phyloP scores from a whole-genome alignment of 1,140 invertebrate species.

The Trachelipus rathkii region DNA sequence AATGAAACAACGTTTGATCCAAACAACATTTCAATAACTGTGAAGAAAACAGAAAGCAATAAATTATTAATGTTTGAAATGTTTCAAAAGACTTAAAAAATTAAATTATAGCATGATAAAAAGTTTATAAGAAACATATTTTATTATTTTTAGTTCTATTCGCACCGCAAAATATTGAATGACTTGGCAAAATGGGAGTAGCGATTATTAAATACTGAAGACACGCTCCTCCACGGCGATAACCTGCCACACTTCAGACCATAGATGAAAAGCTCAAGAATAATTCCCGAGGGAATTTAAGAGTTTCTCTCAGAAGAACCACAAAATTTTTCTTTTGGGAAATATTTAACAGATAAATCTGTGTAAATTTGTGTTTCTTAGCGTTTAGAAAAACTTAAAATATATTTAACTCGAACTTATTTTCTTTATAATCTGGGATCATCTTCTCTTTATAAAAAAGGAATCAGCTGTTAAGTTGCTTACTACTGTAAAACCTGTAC shows the following conservation, averaged over 20 bases:
- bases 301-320: constrained; percentile 62
- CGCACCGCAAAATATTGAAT: constrained; percentile 69
- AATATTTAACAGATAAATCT: constrained; percentile 67
- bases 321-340: constrained; percentile 70
- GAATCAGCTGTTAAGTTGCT: too few relatives aligned
- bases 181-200: constrained; percentile 64
- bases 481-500: too few relatives aligned
- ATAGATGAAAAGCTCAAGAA: constrained; percentile 71
- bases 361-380: constrained; percentile 46
- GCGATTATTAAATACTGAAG: constrained; percentile 69
- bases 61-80: neutral
- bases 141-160: too few relatives aligned
- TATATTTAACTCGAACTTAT: too few relatives aligned
- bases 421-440: too few relatives aligned
- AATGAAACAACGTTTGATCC: constrained; percentile 70
- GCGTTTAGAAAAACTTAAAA: neutral
- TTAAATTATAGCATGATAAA: too few relatives aligned
- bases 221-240: constrained; percentile 77
- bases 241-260: constrained; percentile 66
- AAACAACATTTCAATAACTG: constrained; percentile 77
- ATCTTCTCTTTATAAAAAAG: too few relatives aligned
- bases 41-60: constrained; percentile 49
- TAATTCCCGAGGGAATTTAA: constrained; percentile 65
- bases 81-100: neutral
- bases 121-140: too few relatives aligned